Evolutionary conservation across 2,113 vertebrate species (phyloP).

Genomic region (Xiphophorus couchianus): DNA sequence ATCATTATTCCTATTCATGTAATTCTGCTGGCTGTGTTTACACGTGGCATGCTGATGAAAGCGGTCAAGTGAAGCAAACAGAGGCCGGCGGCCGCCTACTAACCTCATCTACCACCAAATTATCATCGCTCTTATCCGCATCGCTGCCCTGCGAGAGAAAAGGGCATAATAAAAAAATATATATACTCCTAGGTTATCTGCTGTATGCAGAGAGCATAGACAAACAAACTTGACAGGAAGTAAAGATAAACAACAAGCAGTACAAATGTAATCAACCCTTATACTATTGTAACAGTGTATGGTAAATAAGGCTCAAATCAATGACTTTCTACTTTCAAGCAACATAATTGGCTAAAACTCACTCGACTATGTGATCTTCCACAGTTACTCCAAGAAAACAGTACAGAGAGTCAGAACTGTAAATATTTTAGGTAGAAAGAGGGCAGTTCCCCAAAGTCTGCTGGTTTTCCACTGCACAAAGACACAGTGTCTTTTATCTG

Average conservation of each 20-base stretch:
- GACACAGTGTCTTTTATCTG: slow-evolving; percentile 4
- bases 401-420: not conserved
- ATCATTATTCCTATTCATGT: slow-evolving; percentile 49
- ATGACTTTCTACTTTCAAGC: not conserved
- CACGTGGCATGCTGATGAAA: slow-evolving; percentile 68
- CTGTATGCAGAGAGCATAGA: slow-evolving; percentile 44
- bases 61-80: slow-evolving; percentile 50
- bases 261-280: not conserved
- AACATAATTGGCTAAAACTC: not conserved
- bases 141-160: slow-evolving; percentile 86
- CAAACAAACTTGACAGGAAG: not conserved
- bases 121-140: slow-evolving; percentile 92
- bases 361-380: not conserved
- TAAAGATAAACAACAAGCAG: not conserved
- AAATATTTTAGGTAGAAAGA: slow-evolving; percentile 29
- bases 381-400: not conserved
- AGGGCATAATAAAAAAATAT: slow-evolving; percentile 16
- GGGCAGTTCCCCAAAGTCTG: slow-evolving; percentile 10
- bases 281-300: not conserved
- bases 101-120: slow-evolving; percentile 91
- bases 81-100: slow-evolving; percentile 57
- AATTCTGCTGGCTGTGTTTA: slow-evolving; percentile 64
- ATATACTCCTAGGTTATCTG: slow-evolving; percentile 25
- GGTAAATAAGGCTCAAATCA: not conserved
- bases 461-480: slow-evolving; percentile 1